phyloP scores from a whole-genome alignment of 2,797 vertebrate genomes.

The Meda fulgida region DNA sequence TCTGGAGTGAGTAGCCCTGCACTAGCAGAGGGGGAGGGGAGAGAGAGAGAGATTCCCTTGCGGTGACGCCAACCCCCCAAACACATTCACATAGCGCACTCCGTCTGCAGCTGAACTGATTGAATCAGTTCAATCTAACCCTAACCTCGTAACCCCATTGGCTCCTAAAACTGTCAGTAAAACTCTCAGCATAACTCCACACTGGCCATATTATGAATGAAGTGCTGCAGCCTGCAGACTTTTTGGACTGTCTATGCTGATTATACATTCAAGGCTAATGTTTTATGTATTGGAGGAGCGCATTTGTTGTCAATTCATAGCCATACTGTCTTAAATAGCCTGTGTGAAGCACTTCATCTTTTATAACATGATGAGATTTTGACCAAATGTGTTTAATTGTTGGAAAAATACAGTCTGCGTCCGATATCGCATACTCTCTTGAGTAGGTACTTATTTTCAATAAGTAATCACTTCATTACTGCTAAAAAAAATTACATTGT shows the following conservation, averaged over 20 bases:
- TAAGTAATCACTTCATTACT: too few species aligned
- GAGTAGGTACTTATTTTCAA: too few species aligned
- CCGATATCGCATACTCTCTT: too few species aligned
- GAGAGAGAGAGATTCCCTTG: conserved; percentile 60
- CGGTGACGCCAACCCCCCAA: conserved; percentile 55
- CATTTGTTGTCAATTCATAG: neutral
- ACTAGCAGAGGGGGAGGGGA: conserved; percentile 51
- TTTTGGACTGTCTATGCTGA: too few species aligned
- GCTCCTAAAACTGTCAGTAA: too few species aligned
- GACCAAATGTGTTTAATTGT: neutral
- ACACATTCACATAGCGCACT: conserved; percentile 29
- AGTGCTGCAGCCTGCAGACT: too few species aligned
- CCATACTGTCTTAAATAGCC: neutral
- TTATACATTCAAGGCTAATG: neutral
- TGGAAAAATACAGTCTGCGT: too few species aligned
- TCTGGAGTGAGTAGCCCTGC: conserved; percentile 55
- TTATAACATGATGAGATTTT: neutral
- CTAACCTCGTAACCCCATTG: too few species aligned
- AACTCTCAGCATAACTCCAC: too few species aligned
- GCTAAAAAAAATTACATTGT: too few species aligned
- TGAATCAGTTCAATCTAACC: too few species aligned
- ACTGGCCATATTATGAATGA: too few species aligned
- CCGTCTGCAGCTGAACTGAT: conserved; percentile 52
- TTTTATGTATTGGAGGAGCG: neutral
- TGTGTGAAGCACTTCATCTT: neutral